These are phyloP conservation scores for Helogale parvula DNA, from an alignment of 2,113 vertebrate species.

Conservation along the genomic window DNA sequence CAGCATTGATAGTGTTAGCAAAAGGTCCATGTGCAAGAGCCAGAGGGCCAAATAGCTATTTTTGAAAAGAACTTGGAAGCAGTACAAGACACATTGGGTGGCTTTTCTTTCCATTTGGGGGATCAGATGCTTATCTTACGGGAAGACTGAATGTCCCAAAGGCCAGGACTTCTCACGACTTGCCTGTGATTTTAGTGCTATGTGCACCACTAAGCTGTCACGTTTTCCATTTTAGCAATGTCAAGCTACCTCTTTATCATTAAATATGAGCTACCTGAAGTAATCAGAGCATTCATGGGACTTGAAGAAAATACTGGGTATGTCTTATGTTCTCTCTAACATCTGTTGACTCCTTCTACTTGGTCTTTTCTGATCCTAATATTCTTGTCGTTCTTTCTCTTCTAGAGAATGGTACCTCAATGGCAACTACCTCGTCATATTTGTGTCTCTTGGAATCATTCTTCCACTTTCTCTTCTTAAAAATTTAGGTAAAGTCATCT, in stretches of 20 bases:
- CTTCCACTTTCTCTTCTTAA: conserved; percentile 96
- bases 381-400: conserved; percentile 25
- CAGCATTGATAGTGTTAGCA: not conserved
- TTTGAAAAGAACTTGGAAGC: conserved; percentile 21
- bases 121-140: not conserved
- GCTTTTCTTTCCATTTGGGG: not conserved
- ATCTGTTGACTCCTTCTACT: not conserved
- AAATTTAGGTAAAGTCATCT: conserved; percentile 92
- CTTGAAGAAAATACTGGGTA: conserved; percentile 94
- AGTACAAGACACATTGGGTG: not conserved
- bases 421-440: conserved; percentile 96
- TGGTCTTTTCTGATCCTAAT: not conserved
- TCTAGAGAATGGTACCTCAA: conserved; percentile 97
- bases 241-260: conserved; percentile 99
- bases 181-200: not conserved
- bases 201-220: conserved; percentile 24
- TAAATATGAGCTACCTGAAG: conserved; percentile 98
- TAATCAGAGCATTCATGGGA: conserved; percentile 93
- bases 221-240: conserved; percentile 90
- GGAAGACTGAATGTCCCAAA: not conserved
- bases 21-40: not conserved
- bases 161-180: not conserved
- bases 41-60: not conserved
- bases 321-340: conserved; percentile 50
- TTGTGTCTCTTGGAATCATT: conserved; percentile 95